Evolutionary conservation across 1,140 invertebrate species (phyloP).

Genomic region (Drosophila navojoa): DNA sequence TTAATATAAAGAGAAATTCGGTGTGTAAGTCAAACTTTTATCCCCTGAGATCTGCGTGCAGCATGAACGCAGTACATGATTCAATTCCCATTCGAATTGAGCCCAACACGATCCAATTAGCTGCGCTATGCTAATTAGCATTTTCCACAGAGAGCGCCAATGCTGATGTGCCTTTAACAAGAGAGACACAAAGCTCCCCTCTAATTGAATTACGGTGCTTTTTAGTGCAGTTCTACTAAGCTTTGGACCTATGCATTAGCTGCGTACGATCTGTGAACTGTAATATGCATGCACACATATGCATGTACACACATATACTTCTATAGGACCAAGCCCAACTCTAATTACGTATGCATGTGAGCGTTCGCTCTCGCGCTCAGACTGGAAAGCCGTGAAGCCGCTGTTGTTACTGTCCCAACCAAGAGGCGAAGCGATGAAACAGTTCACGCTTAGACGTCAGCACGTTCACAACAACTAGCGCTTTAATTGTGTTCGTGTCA

Average conservation of each 20-base stretch:
- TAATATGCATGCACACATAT: constrained; percentile 5
- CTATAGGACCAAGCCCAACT: constrained; percentile 8
- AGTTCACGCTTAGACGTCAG: constrained; percentile 60
- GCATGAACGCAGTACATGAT: neutral
- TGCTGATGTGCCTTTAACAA: constrained; percentile 7
- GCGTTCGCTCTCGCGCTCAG: constrained; percentile 33
- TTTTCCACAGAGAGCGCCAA: constrained; percentile 3
- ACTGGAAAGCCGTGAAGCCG: constrained; percentile 44
- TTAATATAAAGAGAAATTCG: constrained; percentile 50
- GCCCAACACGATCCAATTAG: constrained; percentile 10
- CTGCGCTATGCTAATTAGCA: neutral
- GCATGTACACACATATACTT: neutral
- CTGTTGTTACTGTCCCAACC: constrained; percentile 33
- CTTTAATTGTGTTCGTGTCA: constrained; percentile 25
- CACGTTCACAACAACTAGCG: constrained; percentile 46
- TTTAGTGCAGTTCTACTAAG: neutral
- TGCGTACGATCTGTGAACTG: constrained; percentile 22
- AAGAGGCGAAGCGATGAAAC: constrained; percentile 28
- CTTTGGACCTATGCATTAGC: constrained; percentile 3
- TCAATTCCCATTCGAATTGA: constrained; percentile 18
- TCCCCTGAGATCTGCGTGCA: constrained; percentile 11
- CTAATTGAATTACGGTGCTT: constrained; percentile 1
- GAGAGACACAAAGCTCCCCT: neutral
- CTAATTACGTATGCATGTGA: constrained; percentile 24
- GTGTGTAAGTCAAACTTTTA: constrained; percentile 5